A percentile compares a stretch with the other conserved stretches of the same genome.
phyloP scores from a whole-genome alignment of 2,113 vertebrate genomes.

The Gallinago media region DNA sequence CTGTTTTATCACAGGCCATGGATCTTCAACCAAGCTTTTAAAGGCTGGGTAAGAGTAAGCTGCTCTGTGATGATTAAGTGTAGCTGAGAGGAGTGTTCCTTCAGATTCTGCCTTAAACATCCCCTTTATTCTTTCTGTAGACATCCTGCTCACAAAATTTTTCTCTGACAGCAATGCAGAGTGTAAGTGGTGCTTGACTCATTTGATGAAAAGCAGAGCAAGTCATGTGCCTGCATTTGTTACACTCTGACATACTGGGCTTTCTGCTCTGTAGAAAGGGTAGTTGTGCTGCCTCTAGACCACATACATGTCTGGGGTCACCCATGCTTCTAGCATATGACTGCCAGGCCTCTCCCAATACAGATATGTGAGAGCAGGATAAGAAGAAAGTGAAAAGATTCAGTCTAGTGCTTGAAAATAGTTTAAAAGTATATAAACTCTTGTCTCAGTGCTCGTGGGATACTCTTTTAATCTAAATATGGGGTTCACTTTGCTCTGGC shows the following conservation, averaged over 20 bases:
- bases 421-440: neutral
- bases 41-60: neutral
- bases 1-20: neutral
- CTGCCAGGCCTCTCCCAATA: neutral
- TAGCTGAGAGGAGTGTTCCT: neutral
- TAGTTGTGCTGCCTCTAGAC: neutral
- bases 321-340: fast-evolving
- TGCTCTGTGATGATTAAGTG: neutral
- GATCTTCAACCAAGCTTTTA: neutral
- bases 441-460: neutral
- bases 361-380: neutral
- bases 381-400: fast-evolving
- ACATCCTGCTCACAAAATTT: neutral
- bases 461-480: neutral
- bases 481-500: neutral
- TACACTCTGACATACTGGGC: neutral
- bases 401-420: neutral
- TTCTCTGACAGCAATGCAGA: neutral
- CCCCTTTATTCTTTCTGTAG: neutral
- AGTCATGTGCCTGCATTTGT: neutral
- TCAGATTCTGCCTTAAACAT: neutral
- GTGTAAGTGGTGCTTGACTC: neutral
- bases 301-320: fast-evolving
- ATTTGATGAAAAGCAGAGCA: neutral
- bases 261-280: neutral